These are phyloP conservation scores for Nemapogon koenigi DNA, from an alignment of 2,888 invertebrate species.

Conservation along the genomic window DNA sequence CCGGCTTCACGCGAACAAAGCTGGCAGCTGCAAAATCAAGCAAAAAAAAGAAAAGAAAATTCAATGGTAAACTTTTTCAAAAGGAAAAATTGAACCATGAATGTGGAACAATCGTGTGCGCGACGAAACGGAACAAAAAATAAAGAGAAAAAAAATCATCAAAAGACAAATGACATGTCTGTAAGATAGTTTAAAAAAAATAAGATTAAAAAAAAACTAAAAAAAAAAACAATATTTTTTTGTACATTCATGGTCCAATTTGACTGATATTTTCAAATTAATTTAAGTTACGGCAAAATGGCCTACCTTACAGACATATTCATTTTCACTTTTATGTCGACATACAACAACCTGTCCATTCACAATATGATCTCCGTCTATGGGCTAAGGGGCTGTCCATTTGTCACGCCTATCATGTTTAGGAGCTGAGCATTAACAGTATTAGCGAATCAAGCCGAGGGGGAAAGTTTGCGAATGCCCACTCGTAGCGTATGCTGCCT, in stretches of 20 bases:
- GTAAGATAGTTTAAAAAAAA: constrained; percentile 44
- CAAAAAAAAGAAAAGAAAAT: constrained; percentile 1
- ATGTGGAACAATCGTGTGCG: constrained; percentile 30
- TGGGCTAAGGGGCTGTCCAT: too few relatives aligned
- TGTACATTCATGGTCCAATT: constrained; percentile 54
- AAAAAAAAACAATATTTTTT: constrained; percentile 14
- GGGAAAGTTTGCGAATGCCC: too few relatives aligned
- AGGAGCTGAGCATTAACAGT: too few relatives aligned
- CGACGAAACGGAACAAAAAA: constrained; percentile 16
- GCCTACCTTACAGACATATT: constrained; percentile 66
- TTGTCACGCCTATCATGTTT: too few relatives aligned
- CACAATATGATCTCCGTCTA: constrained; percentile 40
- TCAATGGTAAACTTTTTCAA: too few relatives aligned
- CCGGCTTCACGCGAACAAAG: constrained; percentile 47
- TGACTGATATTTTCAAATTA: constrained; percentile 12
- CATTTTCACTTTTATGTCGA: constrained; percentile 26
- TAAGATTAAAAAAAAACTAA: constrained; percentile 16
- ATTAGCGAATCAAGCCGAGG: too few relatives aligned
- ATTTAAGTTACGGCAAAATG: constrained; percentile 27
- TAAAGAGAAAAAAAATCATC: constrained; percentile 9
- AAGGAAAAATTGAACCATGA: constrained; percentile 51
- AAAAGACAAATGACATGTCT: constrained; percentile 45
- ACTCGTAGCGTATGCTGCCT: too few relatives aligned
- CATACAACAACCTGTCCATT: too few relatives aligned
- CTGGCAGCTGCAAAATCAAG: constrained; percentile 34